Evolutionary conservation across 2,888 invertebrate genomes (phyloP).

Genomic region (Drosophila ustulata): DNA sequence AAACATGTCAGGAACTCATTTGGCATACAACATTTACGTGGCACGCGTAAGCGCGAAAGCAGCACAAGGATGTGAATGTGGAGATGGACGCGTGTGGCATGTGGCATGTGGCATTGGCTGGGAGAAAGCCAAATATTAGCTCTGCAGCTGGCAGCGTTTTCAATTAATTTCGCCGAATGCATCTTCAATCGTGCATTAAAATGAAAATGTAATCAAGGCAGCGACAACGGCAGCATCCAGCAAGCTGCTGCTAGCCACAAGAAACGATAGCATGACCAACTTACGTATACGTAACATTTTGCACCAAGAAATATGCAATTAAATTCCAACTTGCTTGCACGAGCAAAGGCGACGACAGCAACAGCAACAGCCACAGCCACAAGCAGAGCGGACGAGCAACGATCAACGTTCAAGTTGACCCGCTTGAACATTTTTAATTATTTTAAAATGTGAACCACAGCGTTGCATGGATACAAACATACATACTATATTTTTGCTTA

Average conservation of each 20-base stretch:
- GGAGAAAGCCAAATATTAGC: constrained; percentile 72
- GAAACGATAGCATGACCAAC: constrained; percentile 8
- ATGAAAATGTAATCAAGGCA: constrained; percentile 77
- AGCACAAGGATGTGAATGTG: constrained; percentile 10
- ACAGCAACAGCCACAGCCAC: not conserved
- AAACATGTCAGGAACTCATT: constrained; percentile 57
- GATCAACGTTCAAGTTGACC: constrained; percentile 15
- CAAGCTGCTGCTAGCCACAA: constrained; percentile 26
- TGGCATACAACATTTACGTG: constrained; percentile 39
- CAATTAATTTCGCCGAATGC: constrained; percentile 77
- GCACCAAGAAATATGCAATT: constrained; percentile 70
- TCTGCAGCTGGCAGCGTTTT: constrained; percentile 67
- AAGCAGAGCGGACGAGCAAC: not conserved
- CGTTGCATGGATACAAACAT: constrained; percentile 42
- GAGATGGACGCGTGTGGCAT: not conserved
- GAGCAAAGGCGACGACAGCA: not conserved
- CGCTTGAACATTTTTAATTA: constrained; percentile 60
- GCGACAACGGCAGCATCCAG: not conserved
- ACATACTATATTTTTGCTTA: constrained; percentile 66
- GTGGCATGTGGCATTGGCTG: not conserved
- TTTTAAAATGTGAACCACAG: constrained; percentile 71
- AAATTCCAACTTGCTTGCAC: constrained; percentile 51
- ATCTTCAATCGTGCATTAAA: constrained; percentile 78
- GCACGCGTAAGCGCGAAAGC: constrained; percentile 57
- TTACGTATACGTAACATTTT: constrained; percentile 37